Evolutionary conservation across 2,797 vertebrate species (phyloP).

Genomic region (Eutrigla gurnardus): DNA sequence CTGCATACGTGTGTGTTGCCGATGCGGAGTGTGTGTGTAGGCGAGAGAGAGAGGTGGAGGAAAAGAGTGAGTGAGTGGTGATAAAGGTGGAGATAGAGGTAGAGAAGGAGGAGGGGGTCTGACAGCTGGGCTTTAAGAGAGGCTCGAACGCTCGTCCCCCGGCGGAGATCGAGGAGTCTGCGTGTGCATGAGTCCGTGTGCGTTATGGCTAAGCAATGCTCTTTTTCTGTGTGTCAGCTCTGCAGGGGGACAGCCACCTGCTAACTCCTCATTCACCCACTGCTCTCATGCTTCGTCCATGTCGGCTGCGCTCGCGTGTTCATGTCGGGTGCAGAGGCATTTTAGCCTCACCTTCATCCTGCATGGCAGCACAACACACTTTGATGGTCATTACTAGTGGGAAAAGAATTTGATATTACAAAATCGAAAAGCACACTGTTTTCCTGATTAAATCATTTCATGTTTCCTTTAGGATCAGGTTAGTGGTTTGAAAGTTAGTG

Average conservation of each 20-base stretch:
- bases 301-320: slow-evolving; percentile 2
- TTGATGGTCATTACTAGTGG: not conserved
- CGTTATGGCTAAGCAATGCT: slow-evolving; percentile 15
- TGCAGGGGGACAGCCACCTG: slow-evolving; percentile 50
- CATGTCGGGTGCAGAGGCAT: slow-evolving; percentile 8
- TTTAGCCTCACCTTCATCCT: not conserved
- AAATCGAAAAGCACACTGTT: not conserved
- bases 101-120: slow-evolving; percentile 13
- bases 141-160: slow-evolving; percentile 29
- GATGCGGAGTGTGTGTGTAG: slow-evolving; percentile 12
- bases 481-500: not conserved
- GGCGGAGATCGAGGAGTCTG: slow-evolving; percentile 7
- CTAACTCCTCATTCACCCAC: slow-evolving; percentile 33
- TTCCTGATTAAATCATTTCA: slow-evolving; percentile 13
- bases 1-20: slow-evolving; percentile 16
- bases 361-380: not conserved
- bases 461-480: not conserved
- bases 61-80: slow-evolving; percentile 12
- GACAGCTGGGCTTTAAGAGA: slow-evolving; percentile 44
- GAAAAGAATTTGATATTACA: not conserved
- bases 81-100: slow-evolving; percentile 36
- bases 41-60: slow-evolving; percentile 47
- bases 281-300: slow-evolving; percentile 36
- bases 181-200: not conserved
- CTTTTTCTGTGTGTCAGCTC: slow-evolving; percentile 62